These are phyloP conservation scores for Hipposideros larvatus DNA, from an alignment of 2,797 vertebrate genomes.

Conservation along the genomic window DNA sequence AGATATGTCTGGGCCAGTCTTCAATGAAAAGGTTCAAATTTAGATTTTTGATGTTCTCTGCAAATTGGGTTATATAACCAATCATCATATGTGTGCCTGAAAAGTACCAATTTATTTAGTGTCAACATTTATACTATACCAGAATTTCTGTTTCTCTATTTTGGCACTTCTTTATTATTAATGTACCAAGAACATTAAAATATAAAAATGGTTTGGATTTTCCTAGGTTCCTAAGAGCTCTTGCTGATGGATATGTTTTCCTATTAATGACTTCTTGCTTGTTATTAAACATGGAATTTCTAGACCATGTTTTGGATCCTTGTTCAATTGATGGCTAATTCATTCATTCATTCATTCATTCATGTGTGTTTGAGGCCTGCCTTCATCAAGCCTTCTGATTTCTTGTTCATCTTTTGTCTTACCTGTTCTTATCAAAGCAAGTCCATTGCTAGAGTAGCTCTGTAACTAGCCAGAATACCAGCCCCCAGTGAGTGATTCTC, in stretches of 20 bases:
- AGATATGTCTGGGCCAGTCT: background rate
- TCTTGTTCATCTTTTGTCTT: background rate
- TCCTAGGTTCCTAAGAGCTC: background rate
- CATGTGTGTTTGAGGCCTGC: background rate
- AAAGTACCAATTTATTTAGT: background rate
- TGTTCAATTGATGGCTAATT: background rate
- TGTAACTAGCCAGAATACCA: background rate
- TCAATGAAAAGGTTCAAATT: background rate
- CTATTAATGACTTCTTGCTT: background rate
- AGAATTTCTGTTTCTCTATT: background rate
- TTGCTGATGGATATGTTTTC: background rate
- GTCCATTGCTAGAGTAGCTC: background rate
- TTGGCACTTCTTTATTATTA: background rate
- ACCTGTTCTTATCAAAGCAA: background rate
- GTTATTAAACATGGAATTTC: background rate
- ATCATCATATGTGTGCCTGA: background rate
- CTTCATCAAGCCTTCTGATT: background rate
- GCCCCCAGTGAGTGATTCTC: background rate
- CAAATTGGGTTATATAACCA: background rate
- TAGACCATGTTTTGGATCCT: background rate
- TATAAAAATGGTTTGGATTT: background rate
- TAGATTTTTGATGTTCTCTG: background rate
- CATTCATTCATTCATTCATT: background rate
- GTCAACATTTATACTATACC: background rate
- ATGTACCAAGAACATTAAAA: background rate